Conservation (phyloP, 2,888 invertebrate species). For the Lamellibrachia satsuma region DNA sequence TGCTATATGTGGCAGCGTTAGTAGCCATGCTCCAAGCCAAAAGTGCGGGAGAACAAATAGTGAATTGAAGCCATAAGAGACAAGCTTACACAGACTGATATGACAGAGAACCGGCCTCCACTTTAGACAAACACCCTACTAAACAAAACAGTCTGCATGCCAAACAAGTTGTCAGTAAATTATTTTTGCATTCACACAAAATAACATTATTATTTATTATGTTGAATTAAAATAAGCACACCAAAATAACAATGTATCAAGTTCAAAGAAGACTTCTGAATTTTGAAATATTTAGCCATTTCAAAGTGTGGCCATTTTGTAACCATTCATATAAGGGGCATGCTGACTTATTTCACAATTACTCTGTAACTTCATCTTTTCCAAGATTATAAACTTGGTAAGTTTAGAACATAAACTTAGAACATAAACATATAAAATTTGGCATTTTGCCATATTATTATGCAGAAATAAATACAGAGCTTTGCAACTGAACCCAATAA, state of each 20-base stretch:
- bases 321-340: too few relatives aligned
- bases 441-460: too few relatives aligned
- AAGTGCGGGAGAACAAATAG: neutral
- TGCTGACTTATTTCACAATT: too few relatives aligned
- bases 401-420: too few relatives aligned
- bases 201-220: neutral
- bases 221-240: neutral
- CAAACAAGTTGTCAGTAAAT: neutral
- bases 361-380: too few relatives aligned
- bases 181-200: neutral
- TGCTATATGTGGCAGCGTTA: neutral
- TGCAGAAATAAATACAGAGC: neutral
- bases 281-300: too few relatives aligned
- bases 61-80: neutral
- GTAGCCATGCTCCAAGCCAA: neutral
- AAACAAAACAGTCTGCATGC: neutral
- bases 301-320: too few relatives aligned
- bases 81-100: neutral
- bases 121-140: neutral
- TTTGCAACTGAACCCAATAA: neutral
- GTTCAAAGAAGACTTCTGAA: too few relatives aligned
- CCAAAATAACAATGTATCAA: too few relatives aligned
- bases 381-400: too few relatives aligned
- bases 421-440: too few relatives aligned
- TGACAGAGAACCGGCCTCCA: neutral